Percentiles rank a stretch among this genome's conserved stretches.
Evolutionary conservation across 2,888 invertebrate genomes (phyloP).

Genomic region (Spodoptera exigua): DNA sequence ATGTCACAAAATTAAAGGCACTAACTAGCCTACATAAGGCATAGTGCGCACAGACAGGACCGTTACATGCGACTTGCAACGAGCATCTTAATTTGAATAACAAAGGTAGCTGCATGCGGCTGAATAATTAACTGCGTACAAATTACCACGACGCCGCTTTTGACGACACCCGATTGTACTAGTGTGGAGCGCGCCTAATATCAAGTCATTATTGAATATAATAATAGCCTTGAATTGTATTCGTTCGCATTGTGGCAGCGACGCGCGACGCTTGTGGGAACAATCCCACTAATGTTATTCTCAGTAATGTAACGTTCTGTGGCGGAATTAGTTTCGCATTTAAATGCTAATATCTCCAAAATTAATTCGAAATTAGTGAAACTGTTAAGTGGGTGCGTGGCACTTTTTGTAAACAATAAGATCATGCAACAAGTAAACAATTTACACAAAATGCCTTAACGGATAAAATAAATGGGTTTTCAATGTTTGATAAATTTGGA

Average conservation of each 20-base stretch:
- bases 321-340: too few species aligned
- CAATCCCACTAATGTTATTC: too few species aligned
- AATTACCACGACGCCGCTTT: slow-evolving; percentile 64
- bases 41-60: slow-evolving; percentile 32
- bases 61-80: slow-evolving; percentile 55
- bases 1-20: slow-evolving; percentile 28
- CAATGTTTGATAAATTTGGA: too few species aligned
- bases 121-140: slow-evolving; percentile 77
- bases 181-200: slow-evolving; percentile 40
- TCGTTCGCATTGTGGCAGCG: neutral
- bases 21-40: slow-evolving; percentile 54
- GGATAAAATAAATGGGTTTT: too few species aligned
- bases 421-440: too few species aligned
- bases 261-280: neutral
- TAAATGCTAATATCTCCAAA: too few species aligned
- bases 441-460: too few species aligned
- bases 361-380: too few species aligned
- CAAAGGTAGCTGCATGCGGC: slow-evolving; percentile 79
- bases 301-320: neutral
- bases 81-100: slow-evolving; percentile 77
- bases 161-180: slow-evolving; percentile 40
- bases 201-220: slow-evolving; percentile 36
- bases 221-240: slow-evolving; percentile 19
- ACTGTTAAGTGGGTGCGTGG: too few species aligned
- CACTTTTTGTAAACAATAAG: too few species aligned